Evolutionary conservation across 2,797 vertebrate species (phyloP).

Genomic region (Erpetoichthys calabaricus): DNA sequence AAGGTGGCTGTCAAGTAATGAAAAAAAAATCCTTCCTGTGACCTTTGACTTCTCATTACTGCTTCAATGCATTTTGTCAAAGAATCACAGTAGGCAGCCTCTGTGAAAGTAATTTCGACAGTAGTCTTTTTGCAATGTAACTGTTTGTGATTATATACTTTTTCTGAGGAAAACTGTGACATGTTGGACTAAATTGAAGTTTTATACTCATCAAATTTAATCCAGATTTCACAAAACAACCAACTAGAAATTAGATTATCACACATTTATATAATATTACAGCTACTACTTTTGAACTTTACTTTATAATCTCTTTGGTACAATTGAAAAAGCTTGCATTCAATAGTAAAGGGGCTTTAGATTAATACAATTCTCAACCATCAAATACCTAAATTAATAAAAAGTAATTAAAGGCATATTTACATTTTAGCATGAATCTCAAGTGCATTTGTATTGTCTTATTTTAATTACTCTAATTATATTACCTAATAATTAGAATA

Average conservation of each 20-base stretch:
- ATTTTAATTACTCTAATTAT: too few species aligned
- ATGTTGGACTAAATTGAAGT: neutral
- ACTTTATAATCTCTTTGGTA: too few species aligned
- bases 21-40: constrained; percentile 6
- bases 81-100: neutral
- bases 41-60: constrained; percentile 6
- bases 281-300: too few species aligned
- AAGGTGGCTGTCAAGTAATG: neutral
- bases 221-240: neutral
- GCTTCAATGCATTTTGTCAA: neutral
- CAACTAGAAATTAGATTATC: neutral
- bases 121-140: neutral
- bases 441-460: too few species aligned
- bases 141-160: constrained; percentile 2
- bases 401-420: too few species aligned
- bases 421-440: too few species aligned
- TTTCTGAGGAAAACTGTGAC: constrained; percentile 2
- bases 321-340: too few species aligned
- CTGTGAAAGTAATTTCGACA: constrained; percentile 2
- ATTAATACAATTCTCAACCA: too few species aligned
- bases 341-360: too few species aligned
- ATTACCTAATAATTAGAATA: too few species aligned
- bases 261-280: neutral
- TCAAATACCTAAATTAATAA: too few species aligned
- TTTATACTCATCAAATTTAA: neutral